A percentile compares a stretch with the other conserved stretches of the same genome.
Evolutionary conservation across 64 coral and sea anemone genomes (phyloP).

Genomic region (Montipora cactus): DNA sequence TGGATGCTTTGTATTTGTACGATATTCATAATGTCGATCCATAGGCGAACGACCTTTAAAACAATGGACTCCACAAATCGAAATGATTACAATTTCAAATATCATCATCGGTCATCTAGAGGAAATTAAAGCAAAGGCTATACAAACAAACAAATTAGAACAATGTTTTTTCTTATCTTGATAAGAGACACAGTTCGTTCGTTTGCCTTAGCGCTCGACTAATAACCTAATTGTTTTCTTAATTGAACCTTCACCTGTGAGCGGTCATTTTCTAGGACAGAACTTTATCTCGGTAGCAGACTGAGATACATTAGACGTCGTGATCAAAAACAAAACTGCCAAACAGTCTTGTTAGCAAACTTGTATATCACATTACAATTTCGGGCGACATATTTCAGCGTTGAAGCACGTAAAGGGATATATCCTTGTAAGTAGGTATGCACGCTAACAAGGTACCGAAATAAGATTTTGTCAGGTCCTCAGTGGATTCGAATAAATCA

Average conservation of each 20-base stretch:
- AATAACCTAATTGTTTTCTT: background rate
- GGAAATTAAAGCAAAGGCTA: background rate
- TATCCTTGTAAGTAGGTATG: background rate
- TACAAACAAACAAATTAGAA: background rate
- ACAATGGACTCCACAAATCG: background rate
- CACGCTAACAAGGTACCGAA: slow-evolving; percentile 32
- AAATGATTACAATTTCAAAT: too few relatives aligned
- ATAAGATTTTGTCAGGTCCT: slow-evolving; percentile 8
- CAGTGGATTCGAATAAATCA: background rate
- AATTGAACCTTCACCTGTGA: background rate
- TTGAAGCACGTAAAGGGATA: background rate
- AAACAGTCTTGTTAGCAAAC: slow-evolving; percentile 11
- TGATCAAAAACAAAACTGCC: slow-evolving; percentile 6
- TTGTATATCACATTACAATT: slow-evolving; percentile 29
- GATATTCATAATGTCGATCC: too few relatives aligned
- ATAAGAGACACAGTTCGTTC: background rate
- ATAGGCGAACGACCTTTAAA: background rate
- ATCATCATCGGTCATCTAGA: background rate
- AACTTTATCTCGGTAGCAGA: slow-evolving; percentile 27
- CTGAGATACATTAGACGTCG: background rate
- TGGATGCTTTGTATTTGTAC: too few relatives aligned
- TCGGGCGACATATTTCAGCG: slow-evolving; percentile 29
- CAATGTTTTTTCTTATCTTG: slow-evolving; percentile 35
- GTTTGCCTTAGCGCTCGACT: slow-evolving; percentile 12
- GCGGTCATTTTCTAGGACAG: background rate